Conservation (phyloP, 2,888 invertebrate genomes). For the Caenorhabditis angaria region DNA sequence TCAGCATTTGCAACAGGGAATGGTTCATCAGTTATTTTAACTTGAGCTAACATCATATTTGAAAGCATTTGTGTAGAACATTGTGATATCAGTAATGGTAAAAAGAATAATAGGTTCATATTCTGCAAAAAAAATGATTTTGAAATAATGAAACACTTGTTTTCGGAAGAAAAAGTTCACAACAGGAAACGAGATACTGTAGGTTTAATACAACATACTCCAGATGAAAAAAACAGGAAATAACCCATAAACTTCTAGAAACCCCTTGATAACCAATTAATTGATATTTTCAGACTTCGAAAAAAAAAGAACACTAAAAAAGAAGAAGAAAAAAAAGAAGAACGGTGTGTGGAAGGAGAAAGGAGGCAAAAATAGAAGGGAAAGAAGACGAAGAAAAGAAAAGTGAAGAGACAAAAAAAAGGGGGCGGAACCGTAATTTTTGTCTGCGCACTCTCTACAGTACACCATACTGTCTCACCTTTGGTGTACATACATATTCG, state of each 20-base stretch:
- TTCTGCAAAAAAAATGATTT: conserved; percentile 20
- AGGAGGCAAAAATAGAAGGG: conserved; percentile 12
- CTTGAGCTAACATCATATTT: conserved; percentile 56
- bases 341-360: conserved; percentile 31
- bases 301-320: conserved; percentile 23
- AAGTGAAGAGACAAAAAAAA: neutral
- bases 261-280: too few relatives aligned
- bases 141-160: neutral
- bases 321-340: neutral
- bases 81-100: conserved; percentile 12
- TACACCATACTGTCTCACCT: neutral
- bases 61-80: conserved; percentile 39
- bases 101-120: conserved; percentile 22
- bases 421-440: neutral
- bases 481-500: neutral
- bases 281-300: too few relatives aligned
- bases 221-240: too few relatives aligned
- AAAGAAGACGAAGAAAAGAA: neutral
- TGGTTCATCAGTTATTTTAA: conserved; percentile 69
- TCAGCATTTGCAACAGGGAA: conserved; percentile 68
- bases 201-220: too few relatives aligned
- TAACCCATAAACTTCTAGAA: neutral
- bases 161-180: neutral
- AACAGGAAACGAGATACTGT: neutral
- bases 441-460: conserved; percentile 1